These are phyloP conservation scores for Cheilosia vernalis DNA, from an alignment of 2,888 invertebrate genomes.

Conservation along the genomic window DNA sequence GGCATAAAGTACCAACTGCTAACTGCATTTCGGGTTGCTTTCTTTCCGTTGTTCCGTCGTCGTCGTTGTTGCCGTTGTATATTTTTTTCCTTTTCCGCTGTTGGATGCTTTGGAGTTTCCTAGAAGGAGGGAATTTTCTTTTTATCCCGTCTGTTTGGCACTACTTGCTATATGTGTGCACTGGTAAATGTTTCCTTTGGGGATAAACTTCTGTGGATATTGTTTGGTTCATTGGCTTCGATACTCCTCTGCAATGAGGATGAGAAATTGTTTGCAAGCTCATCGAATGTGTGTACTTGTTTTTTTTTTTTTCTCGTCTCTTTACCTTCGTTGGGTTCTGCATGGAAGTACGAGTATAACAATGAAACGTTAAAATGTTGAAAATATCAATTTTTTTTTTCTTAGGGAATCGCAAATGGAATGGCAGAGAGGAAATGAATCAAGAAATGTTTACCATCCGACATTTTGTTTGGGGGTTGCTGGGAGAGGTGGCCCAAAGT, in stretches of 20 bases:
- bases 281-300: slow-evolving; percentile 40
- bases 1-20: slow-evolving; percentile 47
- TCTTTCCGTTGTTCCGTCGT: not conserved
- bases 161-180: slow-evolving; percentile 23
- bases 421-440: slow-evolving; percentile 15
- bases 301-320: not conserved
- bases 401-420: slow-evolving; percentile 15
- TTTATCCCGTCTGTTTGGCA: slow-evolving; percentile 33
- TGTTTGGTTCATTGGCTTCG: slow-evolving; percentile 65
- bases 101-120: not conserved
- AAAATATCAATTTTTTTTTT: slow-evolving; percentile 8
- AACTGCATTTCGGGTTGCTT: slow-evolving; percentile 11
- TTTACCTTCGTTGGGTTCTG: slow-evolving; percentile 31
- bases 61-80: not conserved
- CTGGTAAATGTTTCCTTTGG: slow-evolving; percentile 59
- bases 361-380: slow-evolving; percentile 44
- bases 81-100: slow-evolving; percentile 21
- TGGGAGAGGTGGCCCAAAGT: not conserved
- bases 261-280: slow-evolving; percentile 58
- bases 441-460: slow-evolving; percentile 48
- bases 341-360: slow-evolving; percentile 46
- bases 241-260: slow-evolving; percentile 42
- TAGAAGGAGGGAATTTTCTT: slow-evolving; percentile 10
- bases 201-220: slow-evolving; percentile 51
- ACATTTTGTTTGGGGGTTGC: slow-evolving; percentile 11